phyloP scores from a whole-genome alignment of 2,113 vertebrate genomes.

The Eira barbara region DNA sequence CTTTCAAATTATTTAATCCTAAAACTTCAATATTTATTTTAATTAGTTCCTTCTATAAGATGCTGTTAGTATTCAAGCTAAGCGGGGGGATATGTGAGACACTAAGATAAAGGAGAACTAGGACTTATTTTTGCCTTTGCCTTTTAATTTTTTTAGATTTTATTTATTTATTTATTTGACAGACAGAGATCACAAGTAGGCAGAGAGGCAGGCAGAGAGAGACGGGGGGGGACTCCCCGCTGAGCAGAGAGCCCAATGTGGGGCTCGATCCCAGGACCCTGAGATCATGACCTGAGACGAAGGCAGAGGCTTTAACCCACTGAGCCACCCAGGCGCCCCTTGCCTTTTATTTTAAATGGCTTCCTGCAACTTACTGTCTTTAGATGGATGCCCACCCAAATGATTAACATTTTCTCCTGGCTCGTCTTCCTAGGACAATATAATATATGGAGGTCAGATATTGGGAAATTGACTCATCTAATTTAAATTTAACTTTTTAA shows the following conservation, averaged over 20 bases:
- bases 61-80: conserved; percentile 1
- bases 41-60: conserved; percentile 43
- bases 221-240: too few relatives aligned
- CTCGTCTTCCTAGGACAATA: conserved; percentile 49
- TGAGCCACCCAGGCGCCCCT: background rate
- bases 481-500: conserved; percentile 58
- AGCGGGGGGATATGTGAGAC: background rate
- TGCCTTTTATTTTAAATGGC: conserved; percentile 45
- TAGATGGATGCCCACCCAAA: conserved; percentile 33
- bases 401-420: conserved; percentile 60
- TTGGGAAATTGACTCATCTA: conserved; percentile 61
- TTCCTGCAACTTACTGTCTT: conserved; percentile 48
- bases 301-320: too few relatives aligned
- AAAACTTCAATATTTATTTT: conserved; percentile 20
- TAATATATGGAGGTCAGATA: conserved; percentile 38
- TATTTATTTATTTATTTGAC: too few relatives aligned
- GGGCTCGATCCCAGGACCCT: too few relatives aligned
- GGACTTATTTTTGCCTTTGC: conserved; percentile 18
- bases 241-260: too few relatives aligned
- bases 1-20: conserved; percentile 30
- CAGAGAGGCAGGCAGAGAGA: too few relatives aligned
- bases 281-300: too few relatives aligned
- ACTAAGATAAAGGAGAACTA: conserved; percentile 7
- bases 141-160: background rate
- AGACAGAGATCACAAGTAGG: too few relatives aligned